Base-by-base conservation (phyloP, 2,113 vertebrate species). In the Turnix velox region DNA sequence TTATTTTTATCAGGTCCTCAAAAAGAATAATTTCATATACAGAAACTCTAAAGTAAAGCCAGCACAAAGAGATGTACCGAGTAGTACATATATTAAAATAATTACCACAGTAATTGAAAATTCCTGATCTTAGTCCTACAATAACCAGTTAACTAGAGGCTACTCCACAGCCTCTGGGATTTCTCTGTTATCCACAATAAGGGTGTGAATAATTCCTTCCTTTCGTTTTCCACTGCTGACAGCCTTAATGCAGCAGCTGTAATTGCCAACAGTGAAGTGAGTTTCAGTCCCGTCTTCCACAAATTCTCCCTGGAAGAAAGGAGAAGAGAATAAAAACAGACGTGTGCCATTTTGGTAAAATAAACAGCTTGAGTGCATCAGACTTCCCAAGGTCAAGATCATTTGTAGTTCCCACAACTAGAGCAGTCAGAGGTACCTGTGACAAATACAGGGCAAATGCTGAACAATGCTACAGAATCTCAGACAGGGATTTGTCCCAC, bases 241-340 rank as follows among this genome's bases (percentile, higher is more conserved):
- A 5, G 99, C 99, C 92, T 99, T 99, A 95, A 99, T 99, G 87
- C 97, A 99, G 96, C 99, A 99, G 94, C 98, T 98, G 63, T 99
- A 99, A 69, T 98, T 97, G 37, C 98, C 98, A 8, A 99, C 95
- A 9, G 94, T 98, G 97, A 99, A 99, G 96, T 99, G 99, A 4
- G 99, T 99, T 96, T 99, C 99, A 15, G 99, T 99, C 57, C 99
- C 99, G 9, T 99, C 99, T 4, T 99, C 99, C 79, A 99, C 99
- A 96, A 99, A 99, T 97, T 99, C 99, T n/a, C 99, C 99, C 99
- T 99, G 87, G 46, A 58, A 58, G 48, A 46, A 84, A 86, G 57
- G 67, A 95, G 48, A 81, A 33, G 69, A 75, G 42, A 92, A 80
- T 39, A 55, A 90, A 76, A 49, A 0, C 19, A 92, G 39, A 84